Base-by-base conservation (phyloP, 30 jellyfish, hydroid and myxozoan genomes). In the Sanderia malayensis region DNA sequence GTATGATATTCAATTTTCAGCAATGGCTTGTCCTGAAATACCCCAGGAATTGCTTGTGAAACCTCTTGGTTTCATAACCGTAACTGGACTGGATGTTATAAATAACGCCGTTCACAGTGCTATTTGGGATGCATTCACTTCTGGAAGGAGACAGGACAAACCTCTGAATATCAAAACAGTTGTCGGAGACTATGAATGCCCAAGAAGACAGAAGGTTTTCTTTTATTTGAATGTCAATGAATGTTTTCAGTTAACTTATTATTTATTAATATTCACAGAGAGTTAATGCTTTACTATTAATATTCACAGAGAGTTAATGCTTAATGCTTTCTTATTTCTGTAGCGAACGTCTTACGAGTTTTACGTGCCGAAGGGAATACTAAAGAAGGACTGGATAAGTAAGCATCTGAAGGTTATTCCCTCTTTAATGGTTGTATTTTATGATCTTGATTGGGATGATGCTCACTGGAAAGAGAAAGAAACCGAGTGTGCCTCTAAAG, bases 371-470 rank as follows among this genome's bases (percentile, higher is more conserved):
- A 90, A 83, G 72, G 98, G 98, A 30, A 83, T 90, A 20, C 65
- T 90, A 46, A 90, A 90, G 64, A 77, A 71, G 26, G 86, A 83
- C 67, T 90, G 98, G 98, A 90, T 90, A 85, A 71, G 78, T 45
- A 90, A 90, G 61, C 95, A 90, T 62, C 73, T 90, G 18, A 65
- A 72, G 61, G 83, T 68, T 2, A 44, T 90, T 27, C 98, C 97
- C 2, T 95, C 98, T 3, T 46, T 90, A 27, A 81, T 90, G 87
- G 98, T 90, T 20, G 86, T 90, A 29, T 90, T 90, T 79, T 90
- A 67, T 77, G 98, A 90, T 63, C 82, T 90, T 65, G 98, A 90
- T 65, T 90, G 98, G 98, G 94, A 90, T 84, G 94, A 90, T 68
- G 84, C 73, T 2, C 98, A 90, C 30, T 90, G 98, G 98, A 82